phyloP scores from a whole-genome alignment of 2,797 vertebrate species.

The Phoebastria nigripes region DNA sequence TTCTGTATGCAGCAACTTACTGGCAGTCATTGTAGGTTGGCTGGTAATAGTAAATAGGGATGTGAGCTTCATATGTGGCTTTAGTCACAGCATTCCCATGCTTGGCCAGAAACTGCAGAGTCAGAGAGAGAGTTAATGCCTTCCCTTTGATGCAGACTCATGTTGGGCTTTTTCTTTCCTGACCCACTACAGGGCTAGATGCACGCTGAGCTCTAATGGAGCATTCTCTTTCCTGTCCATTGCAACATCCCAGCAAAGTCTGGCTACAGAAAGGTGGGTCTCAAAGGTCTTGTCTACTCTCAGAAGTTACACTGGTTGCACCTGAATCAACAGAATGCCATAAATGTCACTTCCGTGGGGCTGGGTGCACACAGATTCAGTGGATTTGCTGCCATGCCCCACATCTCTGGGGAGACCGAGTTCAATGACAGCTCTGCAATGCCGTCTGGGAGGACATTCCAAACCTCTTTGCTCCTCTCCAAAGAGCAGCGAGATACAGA shows the following conservation, averaged over 20 bases:
- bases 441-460: not conserved
- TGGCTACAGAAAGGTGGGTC: not conserved
- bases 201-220: not conserved
- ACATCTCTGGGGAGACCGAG: not conserved
- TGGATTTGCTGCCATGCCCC: not conserved
- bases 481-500: not conserved
- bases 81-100: slow-evolving; percentile 82
- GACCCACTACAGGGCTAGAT: not conserved
- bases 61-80: slow-evolving; percentile 81
- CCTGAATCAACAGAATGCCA: not conserved
- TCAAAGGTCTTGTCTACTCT: not conserved
- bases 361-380: not conserved
- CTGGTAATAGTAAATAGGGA: slow-evolving; percentile 89
- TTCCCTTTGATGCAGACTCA: not conserved
- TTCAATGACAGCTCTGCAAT: not conserved
- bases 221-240: not conserved
- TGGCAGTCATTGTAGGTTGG: slow-evolving; percentile 85
- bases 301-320: not conserved
- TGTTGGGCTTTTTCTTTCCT: not conserved
- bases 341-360: not conserved
- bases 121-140: slow-evolving; percentile 21
- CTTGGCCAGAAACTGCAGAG: slow-evolving; percentile 82
- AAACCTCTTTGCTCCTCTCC: not conserved
- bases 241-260: not conserved
- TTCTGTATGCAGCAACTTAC: slow-evolving; percentile 70